These are phyloP conservation scores for Cassiopea xamachana DNA, from an alignment of 30 jellyfish, hydroid and myxozoan genomes.

Conservation along the genomic window DNA sequence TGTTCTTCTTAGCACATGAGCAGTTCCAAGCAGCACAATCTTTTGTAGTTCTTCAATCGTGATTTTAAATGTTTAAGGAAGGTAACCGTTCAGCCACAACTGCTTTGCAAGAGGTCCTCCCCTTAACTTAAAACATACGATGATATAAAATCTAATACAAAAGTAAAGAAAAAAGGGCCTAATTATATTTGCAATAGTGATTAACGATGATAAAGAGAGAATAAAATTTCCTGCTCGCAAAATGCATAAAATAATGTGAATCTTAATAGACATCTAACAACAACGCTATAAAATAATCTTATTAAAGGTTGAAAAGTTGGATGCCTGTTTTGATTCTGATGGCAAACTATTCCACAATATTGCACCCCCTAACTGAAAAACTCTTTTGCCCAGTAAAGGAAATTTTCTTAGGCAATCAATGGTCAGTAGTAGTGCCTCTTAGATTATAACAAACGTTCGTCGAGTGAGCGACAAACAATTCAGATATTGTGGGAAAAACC, in stretches of 20 bases:
- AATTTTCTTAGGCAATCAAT: conserved; percentile 6
- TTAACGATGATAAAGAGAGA: neutral
- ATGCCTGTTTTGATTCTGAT: conserved; percentile 25
- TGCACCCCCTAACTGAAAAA: neutral
- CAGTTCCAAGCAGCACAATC: too few species aligned
- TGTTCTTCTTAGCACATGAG: too few species aligned
- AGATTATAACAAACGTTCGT: conserved; percentile 25
- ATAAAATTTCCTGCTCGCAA: too few species aligned
- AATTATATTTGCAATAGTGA: too few species aligned
- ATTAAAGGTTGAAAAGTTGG: conserved; percentile 16
- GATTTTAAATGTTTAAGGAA: too few species aligned
- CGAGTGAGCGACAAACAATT: conserved; percentile 17
- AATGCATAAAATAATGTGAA: neutral
- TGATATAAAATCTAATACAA: too few species aligned
- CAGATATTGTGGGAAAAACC: conserved; percentile 14
- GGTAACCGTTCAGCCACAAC: too few species aligned
- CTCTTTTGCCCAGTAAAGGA: conserved; percentile 15
- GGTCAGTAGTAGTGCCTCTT: conserved; percentile 30
- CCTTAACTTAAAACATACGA: too few species aligned
- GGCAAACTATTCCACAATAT: conserved; percentile 17
- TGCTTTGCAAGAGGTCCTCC: too few species aligned
- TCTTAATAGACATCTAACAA: neutral
- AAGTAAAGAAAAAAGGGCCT: too few species aligned
- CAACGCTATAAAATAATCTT: neutral
- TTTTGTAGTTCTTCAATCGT: too few species aligned